phyloP scores from a whole-genome alignment of 2,888 invertebrate genomes.

The Emesis russula region DNA sequence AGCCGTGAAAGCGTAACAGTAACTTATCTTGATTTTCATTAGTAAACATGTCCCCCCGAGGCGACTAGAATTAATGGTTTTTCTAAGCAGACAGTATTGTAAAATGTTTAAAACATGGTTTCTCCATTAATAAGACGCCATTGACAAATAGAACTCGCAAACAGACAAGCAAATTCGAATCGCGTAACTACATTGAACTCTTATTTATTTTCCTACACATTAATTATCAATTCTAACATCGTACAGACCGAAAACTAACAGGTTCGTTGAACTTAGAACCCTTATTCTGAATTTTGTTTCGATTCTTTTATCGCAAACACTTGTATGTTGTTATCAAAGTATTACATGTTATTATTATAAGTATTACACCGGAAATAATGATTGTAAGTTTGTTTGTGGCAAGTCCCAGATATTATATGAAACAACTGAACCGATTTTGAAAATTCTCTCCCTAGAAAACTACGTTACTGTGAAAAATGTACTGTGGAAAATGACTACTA shows the following conservation, averaged over 20 bases:
- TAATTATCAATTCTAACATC: slow-evolving; percentile 90
- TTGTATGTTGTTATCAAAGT: not conserved
- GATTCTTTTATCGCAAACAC: slow-evolving; percentile 56
- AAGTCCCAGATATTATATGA: too few relatives aligned
- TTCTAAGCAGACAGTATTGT: not conserved
- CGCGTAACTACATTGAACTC: slow-evolving; percentile 57
- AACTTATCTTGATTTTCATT: too few relatives aligned
- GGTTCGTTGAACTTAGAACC: slow-evolving; percentile 91
- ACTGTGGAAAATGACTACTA: too few relatives aligned
- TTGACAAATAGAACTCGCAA: slow-evolving; percentile 27
- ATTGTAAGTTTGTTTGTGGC: too few relatives aligned
- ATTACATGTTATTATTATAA: too few relatives aligned
- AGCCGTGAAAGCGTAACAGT: too few relatives aligned
- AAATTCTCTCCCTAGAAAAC: too few relatives aligned
- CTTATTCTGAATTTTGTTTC: slow-evolving; percentile 90
- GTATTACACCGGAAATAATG: too few relatives aligned
- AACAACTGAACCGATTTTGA: too few relatives aligned
- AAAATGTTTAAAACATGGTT: not conserved
- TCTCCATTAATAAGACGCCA: slow-evolving; percentile 32
- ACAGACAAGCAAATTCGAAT: slow-evolving; percentile 35
- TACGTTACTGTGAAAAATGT: too few relatives aligned
- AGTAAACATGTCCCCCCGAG: too few relatives aligned
- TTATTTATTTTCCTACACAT: slow-evolving; percentile 89
- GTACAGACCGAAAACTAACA: slow-evolving; percentile 90
- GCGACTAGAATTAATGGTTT: too few relatives aligned